phyloP scores from a whole-genome alignment of 1,140 invertebrate species.

The Chrysopa pallens region DNA sequence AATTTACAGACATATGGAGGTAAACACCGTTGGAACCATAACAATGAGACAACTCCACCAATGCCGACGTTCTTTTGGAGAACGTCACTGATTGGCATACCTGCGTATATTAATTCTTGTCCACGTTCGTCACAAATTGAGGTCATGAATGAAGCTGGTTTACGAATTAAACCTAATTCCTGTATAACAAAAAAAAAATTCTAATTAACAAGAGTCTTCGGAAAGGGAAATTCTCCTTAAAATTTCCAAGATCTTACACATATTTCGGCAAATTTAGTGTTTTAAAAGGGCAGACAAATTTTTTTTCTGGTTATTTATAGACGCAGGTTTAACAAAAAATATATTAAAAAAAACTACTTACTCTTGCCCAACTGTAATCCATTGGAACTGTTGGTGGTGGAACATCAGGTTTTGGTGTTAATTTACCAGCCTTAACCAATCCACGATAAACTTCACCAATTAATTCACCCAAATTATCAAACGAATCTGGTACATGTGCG shows the following conservation, averaged over 20 bases:
- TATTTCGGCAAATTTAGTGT: too few relatives aligned
- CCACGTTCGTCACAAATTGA: conserved; percentile 98
- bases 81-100: conserved; percentile 94
- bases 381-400: conserved; percentile 98
- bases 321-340: too few relatives aligned
- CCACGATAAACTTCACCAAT: conserved; percentile 59
- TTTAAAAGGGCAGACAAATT: too few relatives aligned
- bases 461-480: conserved; percentile 67
- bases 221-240: conserved; percentile 2
- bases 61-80: conserved; percentile 82
- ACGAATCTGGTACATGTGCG: conserved; percentile 79
- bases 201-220: neutral
- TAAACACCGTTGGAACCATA: conserved; percentile 97
- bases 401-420: conserved; percentile 76
- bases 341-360: conserved; percentile 26
- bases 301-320: too few relatives aligned
- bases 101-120: conserved; percentile 90
- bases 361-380: conserved; percentile 97
- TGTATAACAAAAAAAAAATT: conserved; percentile 20
- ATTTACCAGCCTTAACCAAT: conserved; percentile 63
- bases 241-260: too few relatives aligned
- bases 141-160: conserved; percentile 98
- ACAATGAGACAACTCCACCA: conserved; percentile 87
- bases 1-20: conserved; percentile 92
- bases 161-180: conserved; percentile 94